Percentiles rank a stretch among this genome's conserved stretches.
Conservation (phyloP, 2,797 vertebrate species). For the Molossus alvarezi region DNA sequence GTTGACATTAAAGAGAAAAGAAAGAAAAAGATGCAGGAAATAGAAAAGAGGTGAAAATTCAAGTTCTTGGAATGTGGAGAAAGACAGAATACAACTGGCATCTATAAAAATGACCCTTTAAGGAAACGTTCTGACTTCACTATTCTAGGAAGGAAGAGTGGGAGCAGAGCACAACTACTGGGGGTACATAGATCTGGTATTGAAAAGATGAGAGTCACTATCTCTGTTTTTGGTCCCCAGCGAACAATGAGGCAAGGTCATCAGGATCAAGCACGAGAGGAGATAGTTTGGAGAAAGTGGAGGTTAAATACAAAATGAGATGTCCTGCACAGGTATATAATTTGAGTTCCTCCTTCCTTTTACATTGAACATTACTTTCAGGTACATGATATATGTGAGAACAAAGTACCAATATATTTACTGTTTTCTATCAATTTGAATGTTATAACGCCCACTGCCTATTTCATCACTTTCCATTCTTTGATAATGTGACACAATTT, state of each 20-base stretch:
- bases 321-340: not conserved
- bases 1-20: not conserved
- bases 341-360: not conserved
- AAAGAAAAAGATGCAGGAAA: not conserved
- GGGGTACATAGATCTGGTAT: rapidly evolving
- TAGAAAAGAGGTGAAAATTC: not conserved
- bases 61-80: not conserved
- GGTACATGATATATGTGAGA: not conserved
- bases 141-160: not conserved
- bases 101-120: not conserved
- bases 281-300: not conserved
- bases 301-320: not conserved
- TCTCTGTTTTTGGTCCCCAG: not conserved
- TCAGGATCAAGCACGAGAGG: too few species aligned
- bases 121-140: not conserved
- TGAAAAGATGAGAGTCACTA: not conserved
- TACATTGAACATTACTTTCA: not conserved
- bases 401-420: not conserved
- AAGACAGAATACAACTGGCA: not conserved
- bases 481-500: not conserved
- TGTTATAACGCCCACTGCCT: not conserved
- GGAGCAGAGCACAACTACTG: rapidly evolving
- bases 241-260: not conserved
- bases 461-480: not conserved
- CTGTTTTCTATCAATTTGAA: not conserved